A percentile compares a stretch with the other conserved stretches of the same genome.
These are phyloP conservation scores for Lichenostomus cassidix DNA, from an alignment of 2,113 vertebrate species.

Conservation along the genomic window DNA sequence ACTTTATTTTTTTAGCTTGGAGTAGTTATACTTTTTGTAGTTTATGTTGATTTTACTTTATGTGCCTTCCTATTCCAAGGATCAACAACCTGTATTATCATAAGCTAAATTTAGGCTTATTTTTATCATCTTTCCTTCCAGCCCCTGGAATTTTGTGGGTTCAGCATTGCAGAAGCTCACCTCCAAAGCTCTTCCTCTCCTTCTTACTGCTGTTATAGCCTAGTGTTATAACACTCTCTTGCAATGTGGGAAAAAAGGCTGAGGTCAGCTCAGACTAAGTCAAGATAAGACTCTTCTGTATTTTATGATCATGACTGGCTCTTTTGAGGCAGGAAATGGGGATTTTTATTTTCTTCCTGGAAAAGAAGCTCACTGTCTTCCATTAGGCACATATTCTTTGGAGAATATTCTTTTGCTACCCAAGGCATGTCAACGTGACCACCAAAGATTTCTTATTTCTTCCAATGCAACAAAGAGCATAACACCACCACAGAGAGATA, in stretches of 20 bases:
- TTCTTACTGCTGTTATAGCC: not conserved
- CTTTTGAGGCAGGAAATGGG: not conserved
- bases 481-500: not conserved
- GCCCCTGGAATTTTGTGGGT: not conserved
- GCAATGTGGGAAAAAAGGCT: not conserved
- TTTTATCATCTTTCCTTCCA: not conserved
- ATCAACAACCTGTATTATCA: not conserved
- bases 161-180: not conserved
- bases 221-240: not conserved
- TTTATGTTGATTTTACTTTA: not conserved
- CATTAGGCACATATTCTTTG: not conserved
- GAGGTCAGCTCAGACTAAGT: not conserved
- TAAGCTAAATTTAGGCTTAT: not conserved
- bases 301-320: not conserved
- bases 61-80: not conserved
- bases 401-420: not conserved
- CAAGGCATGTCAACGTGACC: not conserved
- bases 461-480: not conserved
- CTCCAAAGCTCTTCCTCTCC: not conserved
- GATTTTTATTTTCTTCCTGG: not conserved
- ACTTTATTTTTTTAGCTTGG: not conserved
- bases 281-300: not conserved
- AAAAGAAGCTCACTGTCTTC: not conserved
- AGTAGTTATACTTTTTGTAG: not conserved
- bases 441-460: not conserved